Evolutionary conservation across 2,797 vertebrate species (phyloP).

Genomic region (Parauchenoglanis ngamensis): DNA sequence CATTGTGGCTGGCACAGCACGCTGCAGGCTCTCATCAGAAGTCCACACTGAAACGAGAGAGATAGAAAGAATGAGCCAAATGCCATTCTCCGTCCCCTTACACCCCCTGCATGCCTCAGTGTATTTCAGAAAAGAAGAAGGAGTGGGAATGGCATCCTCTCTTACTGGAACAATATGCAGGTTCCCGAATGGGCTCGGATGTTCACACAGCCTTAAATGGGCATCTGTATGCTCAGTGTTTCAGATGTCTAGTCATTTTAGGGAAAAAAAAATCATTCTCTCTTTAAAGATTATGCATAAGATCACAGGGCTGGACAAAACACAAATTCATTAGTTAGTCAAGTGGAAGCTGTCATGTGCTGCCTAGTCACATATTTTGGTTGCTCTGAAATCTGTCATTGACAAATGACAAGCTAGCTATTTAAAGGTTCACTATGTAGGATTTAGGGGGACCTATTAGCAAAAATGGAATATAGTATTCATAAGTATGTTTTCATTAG

Average conservation of each 20-base stretch:
- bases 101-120: slow-evolving; percentile 32
- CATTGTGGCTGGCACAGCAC: slow-evolving; percentile 48
- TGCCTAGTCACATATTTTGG: not conserved
- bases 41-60: slow-evolving; percentile 23
- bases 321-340: not conserved
- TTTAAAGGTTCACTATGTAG: too few species aligned
- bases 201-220: slow-evolving; percentile 24
- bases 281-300: not conserved
- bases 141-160: slow-evolving; percentile 27
- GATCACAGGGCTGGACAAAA: not conserved
- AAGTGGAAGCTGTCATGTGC: not conserved
- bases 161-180: slow-evolving; percentile 7
- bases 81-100: slow-evolving; percentile 21
- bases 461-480: too few species aligned
- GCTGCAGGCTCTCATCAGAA: slow-evolving; percentile 24
- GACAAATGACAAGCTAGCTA: not conserved
- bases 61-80: slow-evolving; percentile 30
- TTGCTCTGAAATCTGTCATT: not conserved
- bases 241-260: slow-evolving; percentile 9
- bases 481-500: too few species aligned
- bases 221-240: slow-evolving; percentile 17
- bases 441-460: too few species aligned
- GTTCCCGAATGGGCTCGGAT: not conserved
- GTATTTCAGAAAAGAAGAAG: slow-evolving; percentile 24
- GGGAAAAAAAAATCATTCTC: not conserved